phyloP scores from a whole-genome alignment of 2,797 vertebrate genomes.

The Pitangus sulphuratus region DNA sequence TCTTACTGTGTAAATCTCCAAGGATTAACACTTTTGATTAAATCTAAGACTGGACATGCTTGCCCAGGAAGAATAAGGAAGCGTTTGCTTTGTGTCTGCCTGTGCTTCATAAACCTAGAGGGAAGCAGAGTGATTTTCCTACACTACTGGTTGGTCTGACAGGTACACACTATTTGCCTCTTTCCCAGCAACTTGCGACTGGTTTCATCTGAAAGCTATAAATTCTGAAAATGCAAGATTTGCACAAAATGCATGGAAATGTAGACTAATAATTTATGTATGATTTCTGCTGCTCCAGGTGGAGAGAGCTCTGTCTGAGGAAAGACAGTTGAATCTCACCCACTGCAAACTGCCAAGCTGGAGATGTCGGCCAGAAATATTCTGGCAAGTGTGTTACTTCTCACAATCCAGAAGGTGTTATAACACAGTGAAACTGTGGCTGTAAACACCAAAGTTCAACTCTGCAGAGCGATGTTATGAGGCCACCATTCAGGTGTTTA shows the following conservation, averaged over 20 bases:
- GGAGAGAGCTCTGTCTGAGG: background rate
- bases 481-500: background rate
- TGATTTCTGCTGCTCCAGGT: background rate
- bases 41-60: conserved; percentile 47
- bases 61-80: conserved; percentile 11
- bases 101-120: background rate
- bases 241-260: background rate
- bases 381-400: background rate
- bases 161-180: background rate
- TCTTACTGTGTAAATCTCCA: conserved; percentile 67
- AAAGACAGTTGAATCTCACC: background rate
- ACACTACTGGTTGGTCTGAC: background rate
- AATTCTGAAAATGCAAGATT: background rate
- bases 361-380: background rate
- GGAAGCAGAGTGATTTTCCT: background rate
- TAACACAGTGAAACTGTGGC: background rate
- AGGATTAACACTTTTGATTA: conserved; percentile 71
- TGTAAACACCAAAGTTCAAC: background rate
- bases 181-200: background rate
- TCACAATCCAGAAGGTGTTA: background rate
- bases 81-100: conserved; percentile 40
- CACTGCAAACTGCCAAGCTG: background rate
- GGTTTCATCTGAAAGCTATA: background rate
- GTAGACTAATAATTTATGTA: background rate
- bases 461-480: background rate